These are phyloP conservation scores for Glareola pratincola DNA, from an alignment of 2,113 vertebrate species.

Conservation along the genomic window DNA sequence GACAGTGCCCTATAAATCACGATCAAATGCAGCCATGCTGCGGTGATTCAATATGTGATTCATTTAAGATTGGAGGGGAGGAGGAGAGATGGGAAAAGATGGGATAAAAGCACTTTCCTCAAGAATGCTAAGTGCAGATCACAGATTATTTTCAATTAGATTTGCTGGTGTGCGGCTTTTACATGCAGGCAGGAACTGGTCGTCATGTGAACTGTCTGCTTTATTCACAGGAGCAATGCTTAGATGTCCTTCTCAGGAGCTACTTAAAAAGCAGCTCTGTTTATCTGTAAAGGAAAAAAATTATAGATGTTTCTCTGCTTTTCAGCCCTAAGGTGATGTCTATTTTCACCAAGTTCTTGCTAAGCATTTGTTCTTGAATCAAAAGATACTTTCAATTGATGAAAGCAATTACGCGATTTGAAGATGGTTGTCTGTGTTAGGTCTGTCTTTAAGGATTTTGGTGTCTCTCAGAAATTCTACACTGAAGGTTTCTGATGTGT, in stretches of 20 bases:
- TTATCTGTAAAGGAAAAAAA: conserved; percentile 39
- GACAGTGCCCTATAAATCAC: conserved; percentile 57
- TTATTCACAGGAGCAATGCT: conserved; percentile 49
- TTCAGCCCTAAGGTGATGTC: conserved; percentile 65
- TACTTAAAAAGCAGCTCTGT: conserved; percentile 62
- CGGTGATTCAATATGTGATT: conserved; percentile 46
- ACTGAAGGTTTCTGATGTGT: conserved; percentile 53
- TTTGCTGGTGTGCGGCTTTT: conserved; percentile 33
- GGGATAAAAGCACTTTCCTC: conserved; percentile 57
- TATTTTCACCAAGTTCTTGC: conserved; percentile 44
- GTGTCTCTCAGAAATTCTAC: conserved; percentile 59
- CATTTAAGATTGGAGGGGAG: conserved; percentile 29
- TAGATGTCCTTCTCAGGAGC: conserved; percentile 60
- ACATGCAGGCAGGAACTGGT: conserved; percentile 64
- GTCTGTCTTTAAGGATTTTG: conserved; percentile 51
- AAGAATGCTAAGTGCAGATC: conserved; percentile 47
- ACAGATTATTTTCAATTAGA: conserved; percentile 66
- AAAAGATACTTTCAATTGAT: conserved; percentile 60
- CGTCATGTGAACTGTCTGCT: conserved; percentile 46
- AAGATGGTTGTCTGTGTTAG: conserved; percentile 40
- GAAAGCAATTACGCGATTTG: conserved; percentile 63
- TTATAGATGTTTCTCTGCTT: conserved; percentile 13
- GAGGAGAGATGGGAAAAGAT: conserved; percentile 34
- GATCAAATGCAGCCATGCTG: conserved; percentile 36
- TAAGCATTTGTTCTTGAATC: conserved; percentile 65